Base-by-base conservation (phyloP, 2,797 vertebrate genomes). In the Clarias platycephalus region DNA sequence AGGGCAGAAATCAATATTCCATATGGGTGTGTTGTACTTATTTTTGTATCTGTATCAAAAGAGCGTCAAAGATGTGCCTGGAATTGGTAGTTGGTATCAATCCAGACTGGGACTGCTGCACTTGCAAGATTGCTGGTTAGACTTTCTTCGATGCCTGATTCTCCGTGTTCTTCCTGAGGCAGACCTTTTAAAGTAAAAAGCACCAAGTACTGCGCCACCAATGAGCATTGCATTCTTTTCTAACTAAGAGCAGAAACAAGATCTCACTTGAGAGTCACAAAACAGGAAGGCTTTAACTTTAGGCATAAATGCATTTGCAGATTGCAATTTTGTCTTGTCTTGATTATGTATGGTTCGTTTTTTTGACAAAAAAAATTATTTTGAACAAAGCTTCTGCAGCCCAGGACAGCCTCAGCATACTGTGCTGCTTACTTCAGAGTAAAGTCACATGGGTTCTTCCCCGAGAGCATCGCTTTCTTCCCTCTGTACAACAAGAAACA, bases 221-320 rank as follows among this genome's bases (percentile, higher is more conserved):
- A 63, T 63, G 34, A 40, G 2, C 77, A 22, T 28, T 24, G 49
- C 34, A 13, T 68, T 68, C 26, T 53, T 9, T 67, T 55, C 44
- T 16, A 22, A 67, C n/a, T 81, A 57, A 57, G 49, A 68, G 4
- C 28, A 55, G 26, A 81, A 55, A 67, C 26, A 37, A 81, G 80
- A 68, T 37, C 28, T 64, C 49, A 55, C n/a, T 28, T 66, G 26
- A 53, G 4, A 67, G 18, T 53, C 40, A 80, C 40, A 80, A 66
- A 64, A 16, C 58, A 10, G n/a, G 26, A 49, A 31, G 16, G 5
- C 62, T 28, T 22, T 40, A 66, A 66, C 37, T 49, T 64, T 31
- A 80, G 40, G 12, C 63, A 81, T 67, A 34, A 49, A 67, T 63
- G 28, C 24, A 34, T 68, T 81, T 81, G 57, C 64, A 68, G 79